Evolutionary conservation across 2,113 vertebrate genomes (phyloP).

Genomic region (Triplophysa dalaica): DNA sequence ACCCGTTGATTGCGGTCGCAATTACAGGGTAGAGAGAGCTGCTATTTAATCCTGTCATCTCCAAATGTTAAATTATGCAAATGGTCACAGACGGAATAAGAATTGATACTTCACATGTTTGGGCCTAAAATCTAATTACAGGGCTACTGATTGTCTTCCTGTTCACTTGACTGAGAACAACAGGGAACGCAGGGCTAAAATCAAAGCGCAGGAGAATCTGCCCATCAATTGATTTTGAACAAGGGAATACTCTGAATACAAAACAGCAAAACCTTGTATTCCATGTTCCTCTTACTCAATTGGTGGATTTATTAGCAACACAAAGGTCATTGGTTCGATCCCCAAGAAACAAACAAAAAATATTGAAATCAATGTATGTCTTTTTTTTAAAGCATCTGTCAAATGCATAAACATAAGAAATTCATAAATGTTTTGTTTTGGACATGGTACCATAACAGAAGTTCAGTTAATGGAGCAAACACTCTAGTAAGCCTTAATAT

Average conservation of each 20-base stretch:
- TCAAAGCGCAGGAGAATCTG: not conserved
- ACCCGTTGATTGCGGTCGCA: slow-evolving; percentile 27
- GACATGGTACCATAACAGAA: no score
- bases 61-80: slow-evolving; percentile 50
- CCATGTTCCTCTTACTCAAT: no score
- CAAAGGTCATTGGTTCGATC: no score
- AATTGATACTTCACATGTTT: not conserved
- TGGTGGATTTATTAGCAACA: no score
- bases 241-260: not conserved
- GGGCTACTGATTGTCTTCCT: not conserved
- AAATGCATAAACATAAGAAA: no score
- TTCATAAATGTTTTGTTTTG: no score
- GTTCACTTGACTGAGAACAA: not conserved
- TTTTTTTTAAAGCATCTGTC: no score
- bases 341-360: no score
- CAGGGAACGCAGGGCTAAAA: not conserved
- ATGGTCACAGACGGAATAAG: slow-evolving; percentile 10
- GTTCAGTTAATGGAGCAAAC: no score
- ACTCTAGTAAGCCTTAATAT: no score
- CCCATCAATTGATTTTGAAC: not conserved
- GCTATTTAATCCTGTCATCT: slow-evolving; percentile 51
- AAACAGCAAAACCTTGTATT: not conserved
- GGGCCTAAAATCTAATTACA: slow-evolving; percentile 21
- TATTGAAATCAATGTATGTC: no score
- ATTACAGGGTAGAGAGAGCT: slow-evolving; percentile 43